A percentile compares a stretch with the other conserved stretches of the same genome.
phyloP scores from a whole-genome alignment of 2,113 vertebrate species.

The Barnardius zonarius region DNA sequence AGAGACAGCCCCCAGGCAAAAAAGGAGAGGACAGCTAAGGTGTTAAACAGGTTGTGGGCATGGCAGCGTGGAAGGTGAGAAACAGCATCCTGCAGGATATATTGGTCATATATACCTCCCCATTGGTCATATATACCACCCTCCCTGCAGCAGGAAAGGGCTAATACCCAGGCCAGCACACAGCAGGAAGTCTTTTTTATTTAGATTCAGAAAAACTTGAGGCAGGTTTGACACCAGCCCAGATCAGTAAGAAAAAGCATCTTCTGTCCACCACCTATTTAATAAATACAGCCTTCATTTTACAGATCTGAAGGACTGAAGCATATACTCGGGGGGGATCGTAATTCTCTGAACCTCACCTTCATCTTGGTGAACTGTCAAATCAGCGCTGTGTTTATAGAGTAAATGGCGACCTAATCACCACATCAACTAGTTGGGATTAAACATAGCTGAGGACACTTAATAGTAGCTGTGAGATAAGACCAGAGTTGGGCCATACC shows the following conservation, averaged over 20 bases:
- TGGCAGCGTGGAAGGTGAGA: neutral
- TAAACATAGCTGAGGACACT: neutral
- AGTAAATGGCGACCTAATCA: neutral
- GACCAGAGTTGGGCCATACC: neutral
- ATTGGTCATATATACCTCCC: neutral
- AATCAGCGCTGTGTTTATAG: neutral
- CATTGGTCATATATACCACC: neutral
- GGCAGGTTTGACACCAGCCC: neutral
- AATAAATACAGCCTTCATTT: neutral
- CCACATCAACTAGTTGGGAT: neutral
- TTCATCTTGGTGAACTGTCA: neutral
- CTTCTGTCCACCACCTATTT: neutral
- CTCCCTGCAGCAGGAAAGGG: neutral
- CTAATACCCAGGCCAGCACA: accelerated
- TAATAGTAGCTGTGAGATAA: neutral
- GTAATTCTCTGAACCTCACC: neutral
- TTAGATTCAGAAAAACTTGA: neutral
- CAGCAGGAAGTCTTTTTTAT: neutral
- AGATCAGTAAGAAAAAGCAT: neutral
- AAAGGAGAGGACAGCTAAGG: neutral
- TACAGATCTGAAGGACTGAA: neutral
- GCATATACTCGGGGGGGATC: neutral
- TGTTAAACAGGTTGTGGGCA: neutral
- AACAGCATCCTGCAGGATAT: accelerated
- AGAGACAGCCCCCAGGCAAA: neutral